Base-by-base conservation (phyloP, 2,888 invertebrate genomes). In the Cryptocephalus primarius region DNA sequence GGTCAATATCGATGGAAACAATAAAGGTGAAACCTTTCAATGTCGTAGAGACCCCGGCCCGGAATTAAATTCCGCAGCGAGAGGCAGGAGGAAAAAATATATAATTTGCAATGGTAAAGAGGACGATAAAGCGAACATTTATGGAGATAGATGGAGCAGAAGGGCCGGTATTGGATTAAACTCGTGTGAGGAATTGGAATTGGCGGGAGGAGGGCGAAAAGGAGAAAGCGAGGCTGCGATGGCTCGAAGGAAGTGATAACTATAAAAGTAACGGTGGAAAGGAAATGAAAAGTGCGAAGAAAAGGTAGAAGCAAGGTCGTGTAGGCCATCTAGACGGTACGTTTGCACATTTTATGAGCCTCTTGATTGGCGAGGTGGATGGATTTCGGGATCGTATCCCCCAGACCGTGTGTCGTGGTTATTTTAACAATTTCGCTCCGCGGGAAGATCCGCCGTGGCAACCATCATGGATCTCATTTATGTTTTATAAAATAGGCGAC, bases 261-360 rank as follows among this genome's bases (percentile, higher is more conserved):
- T 63, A 65, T 67, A 68, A 67, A 65, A 65, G 65, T 62, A 66
- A 65, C 62, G 64, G 62, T 57, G 59, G 62, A 57, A 61, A 58
- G 65, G 66, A 67, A 66, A 66, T 66, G 66, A 67, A 66, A 65
- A 66, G 64, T 64, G 65, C 62, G 63, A 64, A 65, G 64, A 64
- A 64, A 42, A 65, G 67, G 62, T 60, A 61, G 50, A 50, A 62
- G 62, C 64, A 64, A 65, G 66, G 64, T 64, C 64, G 64, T 57
- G 62, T 58, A 58, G 62, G 65, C 63, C 66, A 66, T 67, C 66
- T 60, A 66, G 66, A 66, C 64, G 60, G 60, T 55, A 55, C 59
- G 58, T 60, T 61, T 56, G 58, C 59, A 56, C 59, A 60, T 57
- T 62, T 62, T 62, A 62, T 56, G 58, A 56, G 53, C 48, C 49